Evolutionary conservation across 2,888 invertebrate species (phyloP).

Genomic region (Patella pellucida): DNA sequence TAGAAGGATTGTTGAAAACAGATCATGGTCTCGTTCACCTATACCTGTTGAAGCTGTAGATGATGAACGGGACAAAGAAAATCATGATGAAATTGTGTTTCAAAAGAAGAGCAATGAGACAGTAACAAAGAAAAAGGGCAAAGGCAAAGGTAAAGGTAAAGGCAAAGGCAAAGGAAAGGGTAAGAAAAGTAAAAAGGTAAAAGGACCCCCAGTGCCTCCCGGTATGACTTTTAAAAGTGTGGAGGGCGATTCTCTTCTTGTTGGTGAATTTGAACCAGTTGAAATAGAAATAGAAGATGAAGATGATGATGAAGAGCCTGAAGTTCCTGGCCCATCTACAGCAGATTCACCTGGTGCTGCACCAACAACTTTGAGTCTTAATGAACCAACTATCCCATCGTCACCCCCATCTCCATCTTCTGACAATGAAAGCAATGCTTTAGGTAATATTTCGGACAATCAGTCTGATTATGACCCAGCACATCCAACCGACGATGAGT

Average conservation of each 20-base stretch:
- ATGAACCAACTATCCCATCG: neutral
- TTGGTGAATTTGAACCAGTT: neutral
- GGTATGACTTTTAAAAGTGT: neutral
- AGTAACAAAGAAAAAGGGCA: constrained; percentile 25
- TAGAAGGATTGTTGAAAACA: constrained; percentile 31
- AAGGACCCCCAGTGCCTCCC: neutral
- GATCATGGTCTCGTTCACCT: constrained; percentile 23
- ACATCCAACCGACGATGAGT: constrained; percentile 39
- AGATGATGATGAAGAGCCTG: neutral
- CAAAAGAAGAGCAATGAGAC: constrained; percentile 25
- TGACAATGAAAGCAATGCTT: neutral
- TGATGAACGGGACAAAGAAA: constrained; percentile 18
- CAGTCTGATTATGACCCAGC: constrained; percentile 36
- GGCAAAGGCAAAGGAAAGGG: constrained; percentile 17
- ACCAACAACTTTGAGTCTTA: neutral
- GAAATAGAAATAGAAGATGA: neutral
- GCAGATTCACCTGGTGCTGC: neutral
- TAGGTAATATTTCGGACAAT: neutral
- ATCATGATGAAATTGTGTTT: constrained; percentile 16
- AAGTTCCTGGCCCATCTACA: neutral
- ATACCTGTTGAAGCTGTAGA: constrained; percentile 14
- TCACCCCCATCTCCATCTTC: neutral
- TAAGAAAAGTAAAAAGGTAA: constrained; percentile 17
- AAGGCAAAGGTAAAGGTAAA: constrained; percentile 17
- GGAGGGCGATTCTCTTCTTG: neutral